These are phyloP conservation scores for Rhynchotus rufescens DNA, from an alignment of 2,797 vertebrate species.

Conservation along the genomic window DNA sequence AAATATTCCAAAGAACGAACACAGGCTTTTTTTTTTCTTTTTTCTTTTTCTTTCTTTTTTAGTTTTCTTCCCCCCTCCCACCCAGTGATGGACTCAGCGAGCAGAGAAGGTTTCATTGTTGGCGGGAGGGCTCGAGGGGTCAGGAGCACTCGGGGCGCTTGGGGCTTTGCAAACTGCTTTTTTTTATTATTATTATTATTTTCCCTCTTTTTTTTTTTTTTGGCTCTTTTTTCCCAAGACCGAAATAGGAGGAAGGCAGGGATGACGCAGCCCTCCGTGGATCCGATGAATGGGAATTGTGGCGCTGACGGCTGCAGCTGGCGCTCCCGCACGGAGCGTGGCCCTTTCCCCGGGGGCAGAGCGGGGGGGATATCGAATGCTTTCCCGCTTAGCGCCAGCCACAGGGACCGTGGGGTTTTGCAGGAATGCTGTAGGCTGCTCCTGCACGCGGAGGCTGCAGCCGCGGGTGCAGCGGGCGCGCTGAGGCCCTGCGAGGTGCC, in stretches of 20 bases:
- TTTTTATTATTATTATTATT: neutral
- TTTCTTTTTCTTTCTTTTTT: neutral
- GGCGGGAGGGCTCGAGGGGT: conserved; percentile 58
- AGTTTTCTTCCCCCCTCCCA: too few relatives aligned
- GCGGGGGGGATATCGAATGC: neutral
- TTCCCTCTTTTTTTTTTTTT: neutral
- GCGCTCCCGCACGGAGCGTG: neutral
- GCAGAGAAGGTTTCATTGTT: conserved; percentile 72
- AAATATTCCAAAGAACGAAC: conserved; percentile 57
- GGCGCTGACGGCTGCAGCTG: conserved; percentile 31
- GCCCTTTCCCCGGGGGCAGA: neutral
- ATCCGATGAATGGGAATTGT: conserved; percentile 52
- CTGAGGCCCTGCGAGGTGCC: neutral
- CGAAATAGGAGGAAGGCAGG: conserved; percentile 51
- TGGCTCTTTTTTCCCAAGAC: conserved; percentile 35
- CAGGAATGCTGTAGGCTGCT: accelerated
- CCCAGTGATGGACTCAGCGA: conserved; percentile 41
- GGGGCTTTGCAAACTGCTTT: conserved; percentile 12
- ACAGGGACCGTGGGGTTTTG: neutral
- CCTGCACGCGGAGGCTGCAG: neutral
- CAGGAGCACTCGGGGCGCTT: conserved; percentile 53
- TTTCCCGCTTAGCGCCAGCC: neutral
- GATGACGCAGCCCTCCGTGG: conserved; percentile 60
- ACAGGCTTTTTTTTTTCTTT: conserved; percentile 74
- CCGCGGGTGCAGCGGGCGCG: neutral